A percentile compares a stretch with the other conserved stretches of the same genome.
Evolutionary conservation across 2,113 vertebrate species (phyloP).

Genomic region (Ascaphus truei): DNA sequence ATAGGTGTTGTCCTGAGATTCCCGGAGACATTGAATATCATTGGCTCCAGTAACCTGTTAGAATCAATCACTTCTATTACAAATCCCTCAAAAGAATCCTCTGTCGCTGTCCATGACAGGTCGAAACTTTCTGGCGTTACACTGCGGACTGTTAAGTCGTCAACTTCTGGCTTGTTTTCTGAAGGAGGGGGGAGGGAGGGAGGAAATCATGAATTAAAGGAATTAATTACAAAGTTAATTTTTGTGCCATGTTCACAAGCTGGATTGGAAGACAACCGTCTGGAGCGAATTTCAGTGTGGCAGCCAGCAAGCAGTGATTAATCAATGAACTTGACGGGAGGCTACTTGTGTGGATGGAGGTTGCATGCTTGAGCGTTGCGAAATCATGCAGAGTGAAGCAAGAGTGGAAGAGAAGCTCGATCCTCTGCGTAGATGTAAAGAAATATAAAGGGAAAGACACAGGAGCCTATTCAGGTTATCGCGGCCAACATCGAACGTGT

Average conservation of each 20-base stretch:
- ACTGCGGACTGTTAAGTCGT: slow-evolving; percentile 74
- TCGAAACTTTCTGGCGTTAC: slow-evolving; percentile 85
- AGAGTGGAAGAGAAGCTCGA: neutral
- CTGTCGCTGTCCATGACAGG: slow-evolving; percentile 77
- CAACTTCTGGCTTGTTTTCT: slow-evolving; percentile 76
- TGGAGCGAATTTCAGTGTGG: neutral
- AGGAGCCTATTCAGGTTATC: neutral
- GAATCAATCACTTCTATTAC: slow-evolving; percentile 94
- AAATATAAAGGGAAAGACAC: neutral
- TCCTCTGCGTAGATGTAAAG: neutral
- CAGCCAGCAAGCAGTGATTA: neutral
- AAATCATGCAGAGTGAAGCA: slow-evolving; percentile 10
- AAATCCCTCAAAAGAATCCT: slow-evolving; percentile 75
- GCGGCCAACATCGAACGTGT: too few species aligned
- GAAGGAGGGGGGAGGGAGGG: slow-evolving; percentile 71
- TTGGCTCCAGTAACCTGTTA: slow-evolving; percentile 80
- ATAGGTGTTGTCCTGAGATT: slow-evolving; percentile 67
- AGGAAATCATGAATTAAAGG: slow-evolving; percentile 56
- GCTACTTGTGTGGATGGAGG: neutral
- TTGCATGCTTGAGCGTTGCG: neutral
- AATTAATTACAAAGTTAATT: neutral
- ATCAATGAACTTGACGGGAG: neutral
- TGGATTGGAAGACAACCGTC: neutral
- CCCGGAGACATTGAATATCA: slow-evolving; percentile 77
- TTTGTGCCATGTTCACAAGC: neutral